Evolutionary conservation across 2,113 vertebrate genomes (phyloP).

Genomic region (Scortum barcoo): DNA sequence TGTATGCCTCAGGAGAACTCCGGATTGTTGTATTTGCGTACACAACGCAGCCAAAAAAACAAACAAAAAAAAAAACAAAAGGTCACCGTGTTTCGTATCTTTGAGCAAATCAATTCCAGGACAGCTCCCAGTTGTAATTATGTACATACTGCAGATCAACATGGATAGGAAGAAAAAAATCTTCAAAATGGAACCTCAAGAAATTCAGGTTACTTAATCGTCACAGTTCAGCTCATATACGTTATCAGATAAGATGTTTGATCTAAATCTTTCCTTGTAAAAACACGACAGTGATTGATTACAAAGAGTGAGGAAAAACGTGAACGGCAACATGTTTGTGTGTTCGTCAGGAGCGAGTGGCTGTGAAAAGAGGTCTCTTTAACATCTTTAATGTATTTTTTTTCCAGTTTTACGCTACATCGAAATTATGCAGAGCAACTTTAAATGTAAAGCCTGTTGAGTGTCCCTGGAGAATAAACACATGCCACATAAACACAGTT

Average conservation of each 20-base stretch:
- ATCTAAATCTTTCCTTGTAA: neutral
- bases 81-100: conserved; percentile 38
- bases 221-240: neutral
- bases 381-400: neutral
- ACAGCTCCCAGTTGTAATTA: neutral
- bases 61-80: too few relatives aligned
- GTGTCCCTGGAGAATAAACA: conserved; percentile 29
- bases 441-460: neutral
- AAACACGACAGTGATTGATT: neutral
- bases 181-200: neutral
- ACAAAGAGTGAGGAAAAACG: neutral
- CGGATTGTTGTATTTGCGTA: conserved; percentile 37
- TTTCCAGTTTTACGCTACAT: neutral
- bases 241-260: neutral
- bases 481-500: conserved; percentile 2
- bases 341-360: neutral
- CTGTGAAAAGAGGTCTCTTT: conserved; percentile 5
- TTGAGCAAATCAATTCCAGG: conserved; percentile 20
- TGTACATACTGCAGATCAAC: neutral
- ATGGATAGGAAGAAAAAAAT: neutral
- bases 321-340: neutral
- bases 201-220: neutral
- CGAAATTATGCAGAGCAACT: neutral
- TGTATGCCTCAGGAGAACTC: conserved; percentile 40
- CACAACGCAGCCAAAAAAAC: conserved; percentile 22